Evolutionary conservation across 2,797 vertebrate species (phyloP), one percentile per base, ranked within the genome.

Genomic region (Falco cherrug): DNA sequence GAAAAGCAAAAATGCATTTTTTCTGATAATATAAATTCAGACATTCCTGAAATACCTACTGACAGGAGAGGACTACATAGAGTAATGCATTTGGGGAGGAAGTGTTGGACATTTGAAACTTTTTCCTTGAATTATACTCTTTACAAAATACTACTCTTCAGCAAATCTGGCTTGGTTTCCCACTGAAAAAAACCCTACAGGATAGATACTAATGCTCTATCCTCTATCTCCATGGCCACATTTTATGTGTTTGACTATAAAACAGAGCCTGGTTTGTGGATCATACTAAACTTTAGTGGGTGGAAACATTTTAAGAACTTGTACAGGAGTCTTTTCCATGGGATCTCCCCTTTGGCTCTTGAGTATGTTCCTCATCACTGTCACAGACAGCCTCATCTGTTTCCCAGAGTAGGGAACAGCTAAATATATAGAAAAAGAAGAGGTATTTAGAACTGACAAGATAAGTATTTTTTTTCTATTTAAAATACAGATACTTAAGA

Each of bases 161-260:
- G 67, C 14, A 90, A 68, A 73, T 50, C 21, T 70, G 24, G 9
- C 21, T 53, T 89, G 26, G 7, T 54, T 93, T 89, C 19, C 26
- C n/a, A 75, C 10, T 56, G n/a, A 28, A 31, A 77, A 48, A 69
- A 43, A 64, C 6, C 47, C 28, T 33, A 25, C 10, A 77, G 31
- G 13, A 57, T 0, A 84, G 22, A 71, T 29, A 37, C 16, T 50
- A 50, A 33, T 50, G 26, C 26, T 87, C 22, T n/a, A 8, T 53
- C 31, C 4, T 75, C 31, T 39, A 1, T 37, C 48, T 83, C 68
- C 53, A 20, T 28, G 21, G 25, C 4, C 2, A 39, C 1, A 0
- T 77, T 90, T 68, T 48, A 26, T 3, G 31, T 39, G 25, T 86
- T 78, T 64, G 35, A 59, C n/a, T 57, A 19, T 25, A 79, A 75